phyloP scores from a whole-genome alignment of 2,113 vertebrate genomes.

The Ia io region DNA sequence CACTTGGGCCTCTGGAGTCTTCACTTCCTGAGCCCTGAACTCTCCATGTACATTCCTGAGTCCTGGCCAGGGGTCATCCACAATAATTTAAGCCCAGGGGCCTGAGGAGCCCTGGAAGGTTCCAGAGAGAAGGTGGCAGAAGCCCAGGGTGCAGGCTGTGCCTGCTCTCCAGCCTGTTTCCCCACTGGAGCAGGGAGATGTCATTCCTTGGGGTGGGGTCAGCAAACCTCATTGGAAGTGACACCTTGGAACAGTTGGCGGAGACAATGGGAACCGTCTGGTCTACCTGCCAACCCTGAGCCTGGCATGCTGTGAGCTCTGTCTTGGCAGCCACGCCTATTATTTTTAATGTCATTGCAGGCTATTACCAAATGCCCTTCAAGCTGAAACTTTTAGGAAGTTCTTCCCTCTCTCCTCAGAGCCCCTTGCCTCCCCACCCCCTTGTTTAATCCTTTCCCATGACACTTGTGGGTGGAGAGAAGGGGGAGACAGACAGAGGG shows the following conservation, averaged over 20 bases:
- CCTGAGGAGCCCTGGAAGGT: background rate
- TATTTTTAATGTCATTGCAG: slow-evolving; percentile 52
- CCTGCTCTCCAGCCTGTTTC: slow-evolving; percentile 24
- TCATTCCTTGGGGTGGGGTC: background rate
- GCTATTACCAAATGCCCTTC: slow-evolving; percentile 36
- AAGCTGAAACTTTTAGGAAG: slow-evolving; percentile 32
- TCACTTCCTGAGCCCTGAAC: background rate
- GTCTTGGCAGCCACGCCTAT: slow-evolving; percentile 35
- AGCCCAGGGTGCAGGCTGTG: background rate
- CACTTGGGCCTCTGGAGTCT: background rate
- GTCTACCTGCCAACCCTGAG: background rate
- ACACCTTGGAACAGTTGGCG: background rate
- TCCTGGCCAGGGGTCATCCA: background rate
- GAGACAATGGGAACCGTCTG: background rate
- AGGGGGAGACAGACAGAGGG: slow-evolving; percentile 6
- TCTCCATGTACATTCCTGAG: background rate
- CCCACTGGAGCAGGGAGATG: background rate
- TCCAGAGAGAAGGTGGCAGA: slow-evolving; percentile 1
- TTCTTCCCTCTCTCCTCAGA: background rate
- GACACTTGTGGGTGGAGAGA: background rate
- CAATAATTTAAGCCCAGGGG: background rate
- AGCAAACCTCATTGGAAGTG: background rate
- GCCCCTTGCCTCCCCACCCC: background rate
- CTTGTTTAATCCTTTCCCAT: background rate
- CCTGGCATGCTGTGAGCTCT: background rate